Evolutionary conservation across 2,797 vertebrate genomes (phyloP), one percentile per base, ranked within the genome.

Genomic region (Choloepus didactylus): DNA sequence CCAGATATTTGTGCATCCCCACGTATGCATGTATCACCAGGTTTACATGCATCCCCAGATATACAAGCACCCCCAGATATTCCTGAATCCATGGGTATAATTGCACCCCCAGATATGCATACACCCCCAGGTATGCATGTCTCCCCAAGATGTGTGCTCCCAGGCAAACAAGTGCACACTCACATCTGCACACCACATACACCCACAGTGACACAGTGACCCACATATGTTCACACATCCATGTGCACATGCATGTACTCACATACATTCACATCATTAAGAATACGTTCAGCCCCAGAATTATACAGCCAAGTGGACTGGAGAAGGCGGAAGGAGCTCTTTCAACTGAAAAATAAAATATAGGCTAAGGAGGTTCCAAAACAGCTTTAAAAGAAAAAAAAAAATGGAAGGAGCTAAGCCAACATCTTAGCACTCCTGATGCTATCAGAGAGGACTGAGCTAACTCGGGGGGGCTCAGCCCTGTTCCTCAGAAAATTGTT

Each of bases 311-410:
- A 81, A 83, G 44, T 8, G 83, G 72, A 62, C 0, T 14, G 44
- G 64, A 69, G 46, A 9, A 62, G 77, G 64, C 10, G 1, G 54
- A 46, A 93, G 70, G 49, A 75, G 12, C 2, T 31, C 81, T 96
- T 97, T 94, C 70, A 91, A 95, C 72, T 95, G 64, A 89, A 97
- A 95, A 88, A 97, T 96, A 96, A 98, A 98, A 97, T 86, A 92
- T 91, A 96, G 89, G 83, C 69, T 94, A 92, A 93, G 95, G 69
- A 95, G 89, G 97, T 97, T 91, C 96, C 81, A 70, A 95, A 94
- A 94, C 23, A 75, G 83, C 67, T 89, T 96, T 64, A 91, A 96
- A 93, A 96, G 87, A 66, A 23, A 88, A 92, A 95, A 95, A 83
- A 85, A n/a, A 44, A 75, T 46, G n/a, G 46, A 91, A 92, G 82